Percentiles rank a stretch among this genome's conserved stretches.
Evolutionary conservation across 2,888 invertebrate genomes (phyloP).

Genomic region (Volucella inanis): DNA sequence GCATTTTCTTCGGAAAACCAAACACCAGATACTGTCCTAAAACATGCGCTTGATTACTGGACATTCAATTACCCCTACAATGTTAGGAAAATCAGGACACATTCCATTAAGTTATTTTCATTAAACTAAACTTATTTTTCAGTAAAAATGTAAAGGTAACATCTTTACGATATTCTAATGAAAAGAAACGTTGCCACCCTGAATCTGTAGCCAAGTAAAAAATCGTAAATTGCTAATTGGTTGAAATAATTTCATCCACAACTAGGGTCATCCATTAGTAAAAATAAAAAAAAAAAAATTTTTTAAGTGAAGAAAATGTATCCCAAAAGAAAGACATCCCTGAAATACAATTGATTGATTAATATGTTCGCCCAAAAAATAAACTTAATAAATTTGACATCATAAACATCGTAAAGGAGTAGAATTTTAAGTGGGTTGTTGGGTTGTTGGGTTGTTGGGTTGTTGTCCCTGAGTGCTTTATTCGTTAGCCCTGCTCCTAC

Average conservation of each 20-base stretch:
- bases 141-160: no score
- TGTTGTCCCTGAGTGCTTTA: neutral
- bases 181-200: no score
- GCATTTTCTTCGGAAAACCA: no score
- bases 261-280: conserved; percentile 44
- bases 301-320: neutral
- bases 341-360: conserved; percentile 68
- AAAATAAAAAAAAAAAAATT: conserved; percentile 25
- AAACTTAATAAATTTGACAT: conserved; percentile 63
- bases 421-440: no score
- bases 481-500: neutral
- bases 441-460: no score
- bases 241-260: conserved; percentile 61
- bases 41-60: no score
- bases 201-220: conserved; percentile 39
- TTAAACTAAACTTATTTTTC: no score
- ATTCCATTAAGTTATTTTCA: no score
- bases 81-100: no score
- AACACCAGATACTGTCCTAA: no score
- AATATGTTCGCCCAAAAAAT: conserved; percentile 60
- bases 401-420: conserved; percentile 51
- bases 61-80: no score
- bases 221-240: conserved; percentile 62
- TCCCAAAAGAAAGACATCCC: conserved; percentile 11
- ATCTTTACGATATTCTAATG: no score